A percentile compares a stretch with the other conserved stretches of the same genome.
phyloP scores from a whole-genome alignment of 1,140 invertebrate species.

The Grapholita molesta region DNA sequence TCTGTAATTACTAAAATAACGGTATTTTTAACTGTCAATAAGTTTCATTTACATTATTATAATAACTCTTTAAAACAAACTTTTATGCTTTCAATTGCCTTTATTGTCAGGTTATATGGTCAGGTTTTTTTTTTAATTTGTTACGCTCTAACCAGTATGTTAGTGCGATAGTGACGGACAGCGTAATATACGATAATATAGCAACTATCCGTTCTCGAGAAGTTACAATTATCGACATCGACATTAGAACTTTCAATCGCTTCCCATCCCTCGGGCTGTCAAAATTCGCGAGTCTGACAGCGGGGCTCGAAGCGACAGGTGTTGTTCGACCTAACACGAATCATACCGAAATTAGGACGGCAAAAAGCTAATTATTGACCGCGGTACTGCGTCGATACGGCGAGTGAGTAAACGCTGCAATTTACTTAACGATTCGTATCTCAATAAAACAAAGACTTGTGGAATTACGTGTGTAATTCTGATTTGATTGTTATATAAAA shows the following conservation, averaged over 20 bases:
- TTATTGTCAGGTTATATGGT: no score
- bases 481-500: background rate
- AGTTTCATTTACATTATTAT: no score
- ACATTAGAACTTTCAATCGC: background rate
- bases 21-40: no score
- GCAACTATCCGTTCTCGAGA: no score
- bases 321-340: slow-evolving; percentile 36
- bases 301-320: slow-evolving; percentile 55
- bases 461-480: background rate
- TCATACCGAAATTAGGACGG: slow-evolving; percentile 24
- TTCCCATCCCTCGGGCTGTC: slow-evolving; percentile 25
- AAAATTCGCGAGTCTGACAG: slow-evolving; percentile 35
- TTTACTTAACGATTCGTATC: background rate
- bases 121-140: no score
- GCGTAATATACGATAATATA: no score
- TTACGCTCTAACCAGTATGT: no score
- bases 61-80: no score
- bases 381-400: background rate
- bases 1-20: no score
- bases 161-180: no score
- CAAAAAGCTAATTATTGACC: slow-evolving; percentile 13
- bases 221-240: background rate
- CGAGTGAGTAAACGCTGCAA: background rate
- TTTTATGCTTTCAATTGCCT: no score
- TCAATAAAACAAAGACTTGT: background rate